These are phyloP conservation scores for Eulemur coronatus DNA, from an alignment of 2,797 vertebrate species.

Conservation along the genomic window DNA sequence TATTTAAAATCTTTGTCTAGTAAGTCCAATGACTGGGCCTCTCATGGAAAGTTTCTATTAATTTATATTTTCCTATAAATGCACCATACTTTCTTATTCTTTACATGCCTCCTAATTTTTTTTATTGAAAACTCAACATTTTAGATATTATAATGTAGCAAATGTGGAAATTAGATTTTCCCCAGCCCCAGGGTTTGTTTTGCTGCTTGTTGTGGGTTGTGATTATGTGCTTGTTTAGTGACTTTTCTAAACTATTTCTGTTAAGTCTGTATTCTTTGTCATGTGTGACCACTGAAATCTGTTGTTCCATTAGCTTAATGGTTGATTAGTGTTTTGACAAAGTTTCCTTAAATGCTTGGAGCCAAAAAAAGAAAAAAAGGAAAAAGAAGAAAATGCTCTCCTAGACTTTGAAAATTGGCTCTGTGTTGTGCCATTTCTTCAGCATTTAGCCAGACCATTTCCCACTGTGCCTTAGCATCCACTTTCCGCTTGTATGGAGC, in stretches of 20 bases:
- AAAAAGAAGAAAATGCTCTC: background rate
- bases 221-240: background rate
- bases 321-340: background rate
- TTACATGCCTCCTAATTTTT: background rate
- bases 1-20: conserved; percentile 11
- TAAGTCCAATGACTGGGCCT: background rate
- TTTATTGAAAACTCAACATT: background rate
- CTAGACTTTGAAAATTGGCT: background rate
- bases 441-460: background rate
- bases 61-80: background rate
- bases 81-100: background rate
- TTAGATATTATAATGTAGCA: background rate
- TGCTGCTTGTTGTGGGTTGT: background rate
- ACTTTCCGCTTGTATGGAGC: background rate
- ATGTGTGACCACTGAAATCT: background rate
- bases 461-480: background rate
- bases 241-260: background rate
- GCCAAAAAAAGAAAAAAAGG: background rate
- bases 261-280: background rate
- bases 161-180: background rate
- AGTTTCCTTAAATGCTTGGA: background rate
- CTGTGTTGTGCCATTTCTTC: background rate
- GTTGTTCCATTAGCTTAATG: background rate
- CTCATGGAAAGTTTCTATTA: background rate
- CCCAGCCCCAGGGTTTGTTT: background rate